Evolutionary conservation across 1,140 invertebrate species (phyloP).

Genomic region (Phymastichus coffea): DNA sequence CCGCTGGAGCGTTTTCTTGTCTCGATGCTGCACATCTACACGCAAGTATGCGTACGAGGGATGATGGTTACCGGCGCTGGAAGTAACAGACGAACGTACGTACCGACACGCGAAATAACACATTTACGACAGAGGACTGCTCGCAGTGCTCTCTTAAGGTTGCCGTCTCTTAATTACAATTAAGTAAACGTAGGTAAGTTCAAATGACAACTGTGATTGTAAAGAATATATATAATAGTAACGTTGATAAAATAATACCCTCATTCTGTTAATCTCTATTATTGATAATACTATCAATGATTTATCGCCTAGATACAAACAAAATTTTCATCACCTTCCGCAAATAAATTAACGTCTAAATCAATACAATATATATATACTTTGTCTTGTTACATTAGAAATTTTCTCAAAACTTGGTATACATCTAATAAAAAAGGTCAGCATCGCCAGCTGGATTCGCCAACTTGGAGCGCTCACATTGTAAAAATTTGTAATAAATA

Average conservation of each 20-base stretch:
- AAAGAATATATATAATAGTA: background rate
- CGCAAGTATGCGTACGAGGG: background rate
- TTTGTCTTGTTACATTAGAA: too few relatives aligned
- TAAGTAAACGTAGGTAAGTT: conserved; percentile 11
- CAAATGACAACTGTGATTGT: conserved; percentile 4
- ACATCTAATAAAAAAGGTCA: too few relatives aligned
- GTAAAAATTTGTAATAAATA: too few relatives aligned
- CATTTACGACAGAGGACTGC: too few relatives aligned
- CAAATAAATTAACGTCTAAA: conserved; percentile 6
- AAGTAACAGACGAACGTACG: background rate
- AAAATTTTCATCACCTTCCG: background rate
- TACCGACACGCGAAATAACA: background rate
- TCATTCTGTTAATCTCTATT: background rate
- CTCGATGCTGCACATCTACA: too few relatives aligned
- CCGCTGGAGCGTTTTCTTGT: too few relatives aligned
- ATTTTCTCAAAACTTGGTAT: too few relatives aligned
- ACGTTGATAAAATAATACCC: conserved; percentile 2
- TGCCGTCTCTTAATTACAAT: conserved; percentile 12
- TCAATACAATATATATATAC: conserved; percentile 14
- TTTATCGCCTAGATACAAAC: background rate
- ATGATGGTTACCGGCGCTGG: conserved; percentile 3
- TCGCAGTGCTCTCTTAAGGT: too few relatives aligned
- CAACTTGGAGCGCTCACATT: too few relatives aligned
- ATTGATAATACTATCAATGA: background rate
- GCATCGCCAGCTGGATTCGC: too few relatives aligned